Evolutionary conservation across 2,113 vertebrate genomes (phyloP).

Genomic region (Chionomys nivalis): DNA sequence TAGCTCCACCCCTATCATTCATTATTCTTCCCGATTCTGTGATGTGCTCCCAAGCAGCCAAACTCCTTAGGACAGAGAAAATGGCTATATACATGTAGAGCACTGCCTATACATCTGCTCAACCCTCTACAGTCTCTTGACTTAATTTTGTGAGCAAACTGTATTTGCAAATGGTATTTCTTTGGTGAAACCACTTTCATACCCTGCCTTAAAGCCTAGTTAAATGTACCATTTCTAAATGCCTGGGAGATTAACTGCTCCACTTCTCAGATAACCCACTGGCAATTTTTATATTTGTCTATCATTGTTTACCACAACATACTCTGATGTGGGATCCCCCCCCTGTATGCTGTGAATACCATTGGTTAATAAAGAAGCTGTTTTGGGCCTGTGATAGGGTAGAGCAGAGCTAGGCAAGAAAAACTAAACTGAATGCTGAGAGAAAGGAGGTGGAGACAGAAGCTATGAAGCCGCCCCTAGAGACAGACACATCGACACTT

Average conservation of each 20-base stretch:
- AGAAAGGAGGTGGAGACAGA: too few relatives aligned
- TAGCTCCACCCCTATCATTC: background rate
- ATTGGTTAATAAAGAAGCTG: too few relatives aligned
- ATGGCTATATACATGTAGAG: background rate
- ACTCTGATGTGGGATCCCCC: too few relatives aligned
- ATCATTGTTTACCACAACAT: background rate
- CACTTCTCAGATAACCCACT: background rate
- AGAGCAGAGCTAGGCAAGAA: too few relatives aligned
- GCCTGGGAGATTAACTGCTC: background rate
- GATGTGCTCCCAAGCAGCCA: background rate
- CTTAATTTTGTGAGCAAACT: background rate
- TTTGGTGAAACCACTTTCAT: background rate
- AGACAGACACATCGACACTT: too few relatives aligned
- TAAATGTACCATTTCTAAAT: conserved; percentile 16
- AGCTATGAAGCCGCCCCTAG: too few relatives aligned
- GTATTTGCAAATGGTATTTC: conserved; percentile 19
- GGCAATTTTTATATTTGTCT: background rate
- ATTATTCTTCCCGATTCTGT: background rate
- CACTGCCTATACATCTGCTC: background rate
- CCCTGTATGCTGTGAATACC: too few relatives aligned
- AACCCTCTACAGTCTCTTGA: background rate
- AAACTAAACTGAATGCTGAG: too few relatives aligned
- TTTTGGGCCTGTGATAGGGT: too few relatives aligned
- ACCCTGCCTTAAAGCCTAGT: conserved; percentile 9
- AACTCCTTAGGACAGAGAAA: background rate